Evolutionary conservation across 2,113 vertebrate species (phyloP).

Genomic region (Elanoides forficatus): DNA sequence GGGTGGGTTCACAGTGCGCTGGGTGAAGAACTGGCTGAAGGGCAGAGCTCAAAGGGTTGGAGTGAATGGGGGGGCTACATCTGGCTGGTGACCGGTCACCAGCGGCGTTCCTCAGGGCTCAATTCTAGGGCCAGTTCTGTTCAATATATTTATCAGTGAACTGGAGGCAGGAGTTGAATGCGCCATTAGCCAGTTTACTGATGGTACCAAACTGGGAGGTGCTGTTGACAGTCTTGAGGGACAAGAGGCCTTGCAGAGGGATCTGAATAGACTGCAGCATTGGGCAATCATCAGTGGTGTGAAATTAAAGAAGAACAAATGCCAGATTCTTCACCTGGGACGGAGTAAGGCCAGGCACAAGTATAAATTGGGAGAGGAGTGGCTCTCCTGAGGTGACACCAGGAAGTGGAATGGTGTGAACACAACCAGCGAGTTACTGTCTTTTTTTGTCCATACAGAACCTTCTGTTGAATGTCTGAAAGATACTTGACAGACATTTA

Average conservation of each 20-base stretch:
- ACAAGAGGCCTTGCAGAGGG: background rate
- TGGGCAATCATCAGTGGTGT: background rate
- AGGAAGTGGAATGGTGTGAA: background rate
- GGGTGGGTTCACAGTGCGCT: no score
- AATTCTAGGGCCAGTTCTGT: background rate
- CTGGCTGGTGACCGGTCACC: background rate
- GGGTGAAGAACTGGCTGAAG: no score
- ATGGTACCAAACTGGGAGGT: background rate
- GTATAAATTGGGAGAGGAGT: background rate
- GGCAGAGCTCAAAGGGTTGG: no score
- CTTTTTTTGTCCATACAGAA: background rate
- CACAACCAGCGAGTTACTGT: background rate
- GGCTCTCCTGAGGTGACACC: background rate
- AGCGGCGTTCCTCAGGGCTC: background rate
- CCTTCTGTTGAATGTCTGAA: background rate
- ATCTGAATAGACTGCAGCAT: background rate
- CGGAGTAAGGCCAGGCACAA: background rate
- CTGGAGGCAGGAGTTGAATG: background rate
- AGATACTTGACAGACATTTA: background rate
- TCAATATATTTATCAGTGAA: background rate
- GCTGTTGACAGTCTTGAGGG: background rate
- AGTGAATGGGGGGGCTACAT: background rate
- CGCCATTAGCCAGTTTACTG: no score
- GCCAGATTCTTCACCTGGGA: background rate
- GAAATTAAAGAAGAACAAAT: background rate